phyloP scores from a whole-genome alignment of 1,140 invertebrate genomes.

The Panonychus citri region DNA sequence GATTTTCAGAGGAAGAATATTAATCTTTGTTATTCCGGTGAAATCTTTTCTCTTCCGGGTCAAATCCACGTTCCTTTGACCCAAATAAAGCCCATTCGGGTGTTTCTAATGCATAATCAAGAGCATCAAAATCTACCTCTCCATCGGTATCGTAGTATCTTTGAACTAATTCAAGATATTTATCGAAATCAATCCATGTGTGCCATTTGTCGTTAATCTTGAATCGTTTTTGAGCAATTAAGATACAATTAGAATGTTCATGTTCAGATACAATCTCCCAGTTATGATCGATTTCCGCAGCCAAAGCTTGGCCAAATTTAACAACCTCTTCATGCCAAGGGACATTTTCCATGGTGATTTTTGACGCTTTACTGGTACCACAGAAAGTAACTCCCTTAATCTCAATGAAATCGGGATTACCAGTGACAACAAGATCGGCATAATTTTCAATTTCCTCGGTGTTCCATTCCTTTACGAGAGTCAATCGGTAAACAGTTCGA shows the following conservation, averaged over 20 bases:
- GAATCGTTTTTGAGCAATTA: conserved; percentile 35
- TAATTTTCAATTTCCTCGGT: conserved; percentile 35
- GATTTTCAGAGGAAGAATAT: neutral
- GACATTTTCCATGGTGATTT: conserved; percentile 38
- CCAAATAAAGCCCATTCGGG: conserved; percentile 36
- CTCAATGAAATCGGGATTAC: conserved; percentile 40
- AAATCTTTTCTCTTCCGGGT: conserved; percentile 32
- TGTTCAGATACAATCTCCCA: conserved; percentile 38
- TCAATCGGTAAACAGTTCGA: conserved; percentile 38
- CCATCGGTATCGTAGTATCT: conserved; percentile 21
- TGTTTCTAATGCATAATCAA: conserved; percentile 32
- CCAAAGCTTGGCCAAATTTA: conserved; percentile 28
- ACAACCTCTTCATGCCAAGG: conserved; percentile 40
- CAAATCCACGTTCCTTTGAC: conserved; percentile 32
- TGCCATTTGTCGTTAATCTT: conserved; percentile 30
- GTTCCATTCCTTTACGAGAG: conserved; percentile 37
- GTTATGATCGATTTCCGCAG: conserved; percentile 12
- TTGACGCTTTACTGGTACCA: conserved; percentile 30
- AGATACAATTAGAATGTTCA: conserved; percentile 38
- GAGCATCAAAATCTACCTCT: conserved; percentile 25
- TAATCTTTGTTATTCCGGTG: conserved; percentile 22
- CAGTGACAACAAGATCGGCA: conserved; percentile 31
- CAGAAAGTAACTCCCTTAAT: conserved; percentile 41
- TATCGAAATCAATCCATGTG: conserved; percentile 39
- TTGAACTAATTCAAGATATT: conserved; percentile 29